phyloP scores from a whole-genome alignment of 1,140 invertebrate species.

The Drosophila setifemur region DNA sequence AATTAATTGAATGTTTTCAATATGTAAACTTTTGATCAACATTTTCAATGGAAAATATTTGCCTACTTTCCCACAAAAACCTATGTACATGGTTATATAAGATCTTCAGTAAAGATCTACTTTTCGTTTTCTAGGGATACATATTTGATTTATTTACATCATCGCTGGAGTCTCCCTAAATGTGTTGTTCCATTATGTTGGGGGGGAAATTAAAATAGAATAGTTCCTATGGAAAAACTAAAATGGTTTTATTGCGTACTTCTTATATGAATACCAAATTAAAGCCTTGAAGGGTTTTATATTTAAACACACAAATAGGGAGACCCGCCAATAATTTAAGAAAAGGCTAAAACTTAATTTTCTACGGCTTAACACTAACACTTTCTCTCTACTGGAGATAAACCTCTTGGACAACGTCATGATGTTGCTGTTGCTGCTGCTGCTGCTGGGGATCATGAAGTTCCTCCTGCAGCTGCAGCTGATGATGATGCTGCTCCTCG shows the following conservation, averaged over 20 bases:
- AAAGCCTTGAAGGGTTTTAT: not conserved
- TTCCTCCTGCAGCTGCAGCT: constrained; percentile 59
- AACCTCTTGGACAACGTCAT: constrained; percentile 74
- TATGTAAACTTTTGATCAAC: constrained; percentile 2
- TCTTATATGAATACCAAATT: constrained; percentile 1
- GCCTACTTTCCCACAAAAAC: not conserved
- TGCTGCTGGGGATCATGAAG: constrained; percentile 53
- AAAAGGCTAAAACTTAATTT: constrained; percentile 45
- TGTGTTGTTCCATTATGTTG: too few species aligned
- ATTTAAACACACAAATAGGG: constrained; percentile 20
- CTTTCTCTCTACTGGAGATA: constrained; percentile 63
- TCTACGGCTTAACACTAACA: constrained; percentile 6
- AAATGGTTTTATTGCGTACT: too few species aligned
- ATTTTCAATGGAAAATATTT: constrained; percentile 36
- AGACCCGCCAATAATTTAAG: not conserved
- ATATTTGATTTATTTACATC: constrained; percentile 25
- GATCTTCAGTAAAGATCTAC: constrained; percentile 12
- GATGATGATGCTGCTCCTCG: constrained; percentile 62
- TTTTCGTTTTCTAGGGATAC: constrained; percentile 1
- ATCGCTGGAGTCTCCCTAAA: constrained; percentile 12
- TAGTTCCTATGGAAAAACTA: not conserved
- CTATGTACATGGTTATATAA: constrained; percentile 17
- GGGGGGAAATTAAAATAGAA: not conserved
- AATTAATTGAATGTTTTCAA: constrained; percentile 25
- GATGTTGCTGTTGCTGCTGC: constrained; percentile 61